Evolutionary conservation across 2,113 vertebrate species (phyloP).

Genomic region (Nerophis lumbriciformis): DNA sequence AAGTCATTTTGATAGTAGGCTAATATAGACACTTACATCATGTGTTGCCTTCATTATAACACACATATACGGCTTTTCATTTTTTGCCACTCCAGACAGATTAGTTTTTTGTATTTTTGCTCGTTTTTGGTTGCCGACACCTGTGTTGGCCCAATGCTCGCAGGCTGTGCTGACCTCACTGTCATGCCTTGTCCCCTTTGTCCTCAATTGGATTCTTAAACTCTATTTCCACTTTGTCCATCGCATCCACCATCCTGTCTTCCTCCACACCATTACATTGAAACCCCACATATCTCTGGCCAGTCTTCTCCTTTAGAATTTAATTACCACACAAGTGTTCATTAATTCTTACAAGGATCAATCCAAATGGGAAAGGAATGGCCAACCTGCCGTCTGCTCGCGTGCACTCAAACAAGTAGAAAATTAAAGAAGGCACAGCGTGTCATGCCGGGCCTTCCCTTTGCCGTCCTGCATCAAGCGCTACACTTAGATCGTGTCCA

Average conservation of each 20-base stretch:
- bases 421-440: conserved; percentile 26
- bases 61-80: too few relatives aligned
- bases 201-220: conserved; percentile 28
- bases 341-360: conserved; percentile 33
- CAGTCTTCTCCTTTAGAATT: conserved; percentile 49
- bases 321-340: conserved; percentile 45
- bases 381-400: conserved; percentile 12
- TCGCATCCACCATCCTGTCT: conserved; percentile 9
- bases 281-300: conserved; percentile 25
- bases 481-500: background rate
- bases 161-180: conserved; percentile 10
- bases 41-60: too few relatives aligned
- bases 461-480: conserved; percentile 15
- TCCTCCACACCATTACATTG: conserved; percentile 28
- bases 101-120: too few relatives aligned
- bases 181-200: conserved; percentile 18
- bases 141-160: background rate
- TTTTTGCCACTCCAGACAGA: too few relatives aligned
- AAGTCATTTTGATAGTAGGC: too few relatives aligned
- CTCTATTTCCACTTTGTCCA: conserved; percentile 26
- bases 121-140: too few relatives aligned
- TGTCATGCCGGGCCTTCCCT: conserved; percentile 20
- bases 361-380: conserved; percentile 40
- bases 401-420: conserved; percentile 12
- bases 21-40: too few relatives aligned